Conservation (phyloP, 30 jellyfish, hydroid and myxozoan species). For the Clytia hemisphaerica region DNA sequence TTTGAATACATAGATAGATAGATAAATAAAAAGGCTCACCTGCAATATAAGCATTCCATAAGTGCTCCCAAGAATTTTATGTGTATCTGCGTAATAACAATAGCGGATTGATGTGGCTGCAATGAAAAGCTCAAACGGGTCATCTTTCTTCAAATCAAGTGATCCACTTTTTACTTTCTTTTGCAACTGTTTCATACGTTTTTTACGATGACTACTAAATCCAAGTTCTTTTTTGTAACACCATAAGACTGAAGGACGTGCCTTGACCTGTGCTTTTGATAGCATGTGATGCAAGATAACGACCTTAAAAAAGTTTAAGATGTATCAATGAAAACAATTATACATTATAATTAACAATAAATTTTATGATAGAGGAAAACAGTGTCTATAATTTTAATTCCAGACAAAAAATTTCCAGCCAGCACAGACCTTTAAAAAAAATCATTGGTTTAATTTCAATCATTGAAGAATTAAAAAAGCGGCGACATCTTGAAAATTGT, state of each 20-base stretch:
- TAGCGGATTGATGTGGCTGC: conserved; percentile 88
- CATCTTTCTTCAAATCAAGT: conserved; percentile 75
- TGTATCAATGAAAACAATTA: no score
- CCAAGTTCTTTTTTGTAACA: conserved; percentile 97
- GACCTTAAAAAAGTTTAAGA: conserved; percentile 77
- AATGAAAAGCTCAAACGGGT: conserved; percentile 85
- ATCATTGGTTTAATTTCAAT: no score
- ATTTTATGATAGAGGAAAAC: no score
- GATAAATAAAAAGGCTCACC: conserved; percentile 35
- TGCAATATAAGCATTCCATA: conserved; percentile 95
- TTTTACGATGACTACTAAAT: conserved; percentile 90
- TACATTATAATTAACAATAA: no score
- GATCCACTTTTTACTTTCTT: conserved; percentile 88
- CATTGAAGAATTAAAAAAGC: no score
- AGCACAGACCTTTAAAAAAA: no score
- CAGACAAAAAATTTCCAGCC: no score
- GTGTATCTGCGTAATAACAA: conserved; percentile 87
- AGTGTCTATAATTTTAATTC: no score
- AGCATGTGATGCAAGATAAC: conserved; percentile 92
- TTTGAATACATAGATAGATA: no score
- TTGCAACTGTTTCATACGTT: conserved; percentile 88
- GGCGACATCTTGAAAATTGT: not conserved
- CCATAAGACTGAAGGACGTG: conserved; percentile 98
- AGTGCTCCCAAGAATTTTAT: conserved; percentile 89
- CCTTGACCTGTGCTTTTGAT: conserved; percentile 93